Evolutionary conservation across 2,888 invertebrate species (phyloP).

Genomic region (Apotomis capreana): DNA sequence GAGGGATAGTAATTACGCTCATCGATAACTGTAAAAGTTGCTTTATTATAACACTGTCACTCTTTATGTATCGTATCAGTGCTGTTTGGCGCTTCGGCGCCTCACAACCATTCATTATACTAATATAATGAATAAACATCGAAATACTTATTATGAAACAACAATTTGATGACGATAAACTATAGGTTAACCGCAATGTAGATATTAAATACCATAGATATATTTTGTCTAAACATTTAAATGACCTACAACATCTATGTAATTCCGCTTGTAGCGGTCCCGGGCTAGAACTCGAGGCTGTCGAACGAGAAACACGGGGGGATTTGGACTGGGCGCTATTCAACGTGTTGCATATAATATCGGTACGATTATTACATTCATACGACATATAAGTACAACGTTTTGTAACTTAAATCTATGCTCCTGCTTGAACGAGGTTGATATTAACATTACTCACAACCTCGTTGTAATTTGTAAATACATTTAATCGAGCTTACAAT

Average conservation of each 20-base stretch:
- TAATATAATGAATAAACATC: slow-evolving; percentile 48
- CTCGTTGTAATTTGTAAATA: slow-evolving; percentile 46
- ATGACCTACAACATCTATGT: slow-evolving; percentile 47
- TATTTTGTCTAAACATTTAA: slow-evolving; percentile 30
- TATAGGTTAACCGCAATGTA: slow-evolving; percentile 33
- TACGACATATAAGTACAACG: slow-evolving; percentile 56
- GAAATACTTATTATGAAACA: slow-evolving; percentile 47
- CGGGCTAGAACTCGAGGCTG: slow-evolving; percentile 64
- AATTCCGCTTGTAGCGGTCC: slow-evolving; percentile 45
- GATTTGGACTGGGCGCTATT: slow-evolving; percentile 45
- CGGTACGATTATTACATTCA: slow-evolving; percentile 40
- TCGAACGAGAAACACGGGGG: slow-evolving; percentile 56
- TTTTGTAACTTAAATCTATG: slow-evolving; percentile 60
- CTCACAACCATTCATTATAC: slow-evolving; percentile 55
- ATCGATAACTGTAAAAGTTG: slow-evolving; percentile 29
- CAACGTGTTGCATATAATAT: slow-evolving; percentile 35
- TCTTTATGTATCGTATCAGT: slow-evolving; percentile 49
- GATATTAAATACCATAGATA: slow-evolving; percentile 20
- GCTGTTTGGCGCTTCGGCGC: slow-evolving; percentile 45
- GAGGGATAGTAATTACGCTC: slow-evolving; percentile 1
- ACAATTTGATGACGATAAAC: slow-evolving; percentile 45
- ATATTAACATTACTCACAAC: slow-evolving; percentile 48
- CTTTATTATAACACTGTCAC: slow-evolving; percentile 30
- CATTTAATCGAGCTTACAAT: slow-evolving; percentile 36
- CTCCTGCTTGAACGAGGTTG: slow-evolving; percentile 50